phyloP scores from a whole-genome alignment of 2,888 invertebrate species.

The Aphodius granarius region DNA sequence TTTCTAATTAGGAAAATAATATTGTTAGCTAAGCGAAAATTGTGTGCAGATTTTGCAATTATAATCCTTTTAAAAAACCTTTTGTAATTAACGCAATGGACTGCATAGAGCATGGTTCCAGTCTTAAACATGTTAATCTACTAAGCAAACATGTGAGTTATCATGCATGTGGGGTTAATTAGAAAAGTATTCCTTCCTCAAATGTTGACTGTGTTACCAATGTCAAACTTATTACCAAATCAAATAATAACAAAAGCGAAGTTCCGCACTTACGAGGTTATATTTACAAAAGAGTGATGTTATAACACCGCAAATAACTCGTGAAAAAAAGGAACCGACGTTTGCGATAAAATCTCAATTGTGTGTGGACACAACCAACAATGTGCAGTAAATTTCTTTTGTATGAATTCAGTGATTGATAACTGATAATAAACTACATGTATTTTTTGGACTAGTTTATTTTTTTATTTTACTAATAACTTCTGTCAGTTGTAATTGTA shows the following conservation, averaged over 20 bases:
- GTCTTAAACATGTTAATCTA: neutral
- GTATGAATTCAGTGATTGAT: neutral
- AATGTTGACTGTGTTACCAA: neutral
- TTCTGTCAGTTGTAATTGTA: no score
- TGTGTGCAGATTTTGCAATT: neutral
- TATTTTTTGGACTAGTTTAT: no score
- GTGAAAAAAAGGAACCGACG: neutral
- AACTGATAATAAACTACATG: no score
- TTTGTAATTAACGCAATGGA: neutral
- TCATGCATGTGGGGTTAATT: neutral
- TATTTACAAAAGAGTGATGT: neutral
- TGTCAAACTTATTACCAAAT: neutral
- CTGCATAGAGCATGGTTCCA: neutral
- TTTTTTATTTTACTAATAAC: no score
- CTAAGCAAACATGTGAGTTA: neutral
- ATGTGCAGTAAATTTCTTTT: neutral
- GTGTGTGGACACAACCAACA: neutral
- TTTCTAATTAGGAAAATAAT: neutral
- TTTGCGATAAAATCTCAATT: neutral
- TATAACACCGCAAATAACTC: neutral
- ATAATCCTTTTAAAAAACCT: neutral
- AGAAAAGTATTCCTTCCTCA: neutral
- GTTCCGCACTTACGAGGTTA: neutral
- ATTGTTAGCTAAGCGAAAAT: no score
- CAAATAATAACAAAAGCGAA: neutral